Evolutionary conservation across 2,113 vertebrate genomes (phyloP), one percentile per base, ranked within the genome.

Genomic region (Malurus cyaneus): DNA sequence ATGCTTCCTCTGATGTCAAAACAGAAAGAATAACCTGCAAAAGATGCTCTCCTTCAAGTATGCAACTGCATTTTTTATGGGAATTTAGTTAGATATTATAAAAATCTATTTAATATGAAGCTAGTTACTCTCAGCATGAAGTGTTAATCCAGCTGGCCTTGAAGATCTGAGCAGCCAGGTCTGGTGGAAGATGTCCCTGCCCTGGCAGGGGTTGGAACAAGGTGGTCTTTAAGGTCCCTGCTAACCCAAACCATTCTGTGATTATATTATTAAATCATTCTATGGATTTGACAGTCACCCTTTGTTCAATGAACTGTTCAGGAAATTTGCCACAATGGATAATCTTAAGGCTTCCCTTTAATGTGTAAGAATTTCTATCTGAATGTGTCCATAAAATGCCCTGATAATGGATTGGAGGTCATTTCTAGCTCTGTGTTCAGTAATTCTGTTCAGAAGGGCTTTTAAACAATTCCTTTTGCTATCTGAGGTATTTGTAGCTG

Each of bases 311-410:
- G 62, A 57, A 7, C 31, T 60, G 24, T 11, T 39, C 39, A 39
- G 39, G 39, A 39, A 39, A 39, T 39, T 39, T 39, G 39, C 39
- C 39, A 39, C 39, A 39, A 39, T 11, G 39, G 39, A 11, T 39
- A 39, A 39, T 39, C 10, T 39, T 39, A 39, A 39, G 39, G 39
- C 10, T 80, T 76, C 26, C 16, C 16, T 78, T 74, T 23, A 13
- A 5, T 4, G 0, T 44, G 9, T 16, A 56, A 19, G 12, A 52
- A 4, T 36, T 49, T n/a, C 0, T 25, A 2, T 17, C 4, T 64
- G 13, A 13, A 6, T 16, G 11, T 6, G 4, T 18, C 7, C 7
- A 5, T 54, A 24, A 65, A 49, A 21, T 18, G 2, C 9, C 8
- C 23, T 12, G 49, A 2, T 44, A 42, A 4, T 31, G 36, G 39